Base-by-base conservation (phyloP, 2,113 vertebrate genomes). In the Eonycteris spelaea region DNA sequence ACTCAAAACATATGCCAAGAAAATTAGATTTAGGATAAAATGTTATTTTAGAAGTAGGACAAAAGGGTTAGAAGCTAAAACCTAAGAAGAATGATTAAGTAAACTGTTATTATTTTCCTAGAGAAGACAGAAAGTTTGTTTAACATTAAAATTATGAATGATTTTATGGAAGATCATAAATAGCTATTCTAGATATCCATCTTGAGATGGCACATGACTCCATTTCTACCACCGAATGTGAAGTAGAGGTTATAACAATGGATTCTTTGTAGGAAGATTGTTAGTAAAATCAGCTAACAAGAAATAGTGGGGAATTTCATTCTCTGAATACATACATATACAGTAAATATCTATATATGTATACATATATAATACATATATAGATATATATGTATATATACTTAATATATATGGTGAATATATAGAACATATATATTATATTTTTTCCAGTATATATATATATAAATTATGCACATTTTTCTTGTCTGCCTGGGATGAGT, bases 71-170 rank as follows among this genome's bases (percentile, higher is more conserved):
- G 53, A 89, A 93, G 40, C 70, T 51, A 87, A 51, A 90, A n/a
- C 24, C 48, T 86, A 95, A 91, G 43, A 88, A 74, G 79, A 24
- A 87, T 88, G 86, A 79, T 79, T 68, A 89, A 87, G 61, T 55
- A 79, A 93, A 55, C 33, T 55, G 35, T 51, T 75, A 35, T 68
- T 94, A 70, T 83, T 91, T 95, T 15, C 79, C 57, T 55, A 90
- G 55, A 59, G 43, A 89, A 83, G 48, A 74, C 33, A 87, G 33
- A 90, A 94, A 67, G 30, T 7, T 80, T 86, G 15, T 30, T 71
- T 35, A 79, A 90, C n/a, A 59, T 8, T 85, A 86, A 84, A 95
- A 71, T 88, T 88, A 67, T 35, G 57, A 89, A 71, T 40, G 43
- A 79, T 71, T 75, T 93, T 82, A 57, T 83, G 61, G 21, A 55